phyloP scores from a whole-genome alignment of 92 coral and sea anemone genomes.

The Bergia puertoricense region DNA sequence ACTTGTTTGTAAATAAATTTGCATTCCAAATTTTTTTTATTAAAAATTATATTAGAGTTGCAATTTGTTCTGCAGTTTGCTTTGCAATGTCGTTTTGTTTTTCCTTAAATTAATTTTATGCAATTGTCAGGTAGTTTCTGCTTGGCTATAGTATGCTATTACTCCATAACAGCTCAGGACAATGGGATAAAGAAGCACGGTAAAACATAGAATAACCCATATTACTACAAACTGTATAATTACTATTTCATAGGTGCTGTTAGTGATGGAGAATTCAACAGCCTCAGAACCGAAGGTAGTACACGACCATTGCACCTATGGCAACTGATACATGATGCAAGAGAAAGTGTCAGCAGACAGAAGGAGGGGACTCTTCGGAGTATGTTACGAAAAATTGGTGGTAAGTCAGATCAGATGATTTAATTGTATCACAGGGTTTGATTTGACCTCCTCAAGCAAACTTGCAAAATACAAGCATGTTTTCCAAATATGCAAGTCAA shows the following conservation, averaged over 20 bases:
- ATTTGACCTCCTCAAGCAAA: too few relatives aligned
- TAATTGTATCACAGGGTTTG: background rate
- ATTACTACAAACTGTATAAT: background rate
- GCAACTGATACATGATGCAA: constrained; percentile 69
- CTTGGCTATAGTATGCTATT: too few relatives aligned
- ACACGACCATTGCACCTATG: constrained; percentile 65
- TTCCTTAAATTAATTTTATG: too few relatives aligned
- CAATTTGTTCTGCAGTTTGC: too few relatives aligned
- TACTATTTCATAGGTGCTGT: constrained; percentile 55
- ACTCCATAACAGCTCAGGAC: background rate
- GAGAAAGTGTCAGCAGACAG: constrained; percentile 64
- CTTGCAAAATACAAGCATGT: too few relatives aligned
- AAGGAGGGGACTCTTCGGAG: constrained; percentile 43
- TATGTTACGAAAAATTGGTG: constrained; percentile 55
- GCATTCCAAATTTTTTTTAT: background rate
- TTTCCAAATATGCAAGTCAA: too few relatives aligned
- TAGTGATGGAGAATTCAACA: constrained; percentile 74
- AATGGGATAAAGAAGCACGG: background rate
- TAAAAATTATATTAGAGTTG: background rate
- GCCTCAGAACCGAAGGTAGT: constrained; percentile 63
- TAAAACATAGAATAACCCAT: background rate
- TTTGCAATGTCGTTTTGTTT: too few relatives aligned
- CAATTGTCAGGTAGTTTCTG: too few relatives aligned
- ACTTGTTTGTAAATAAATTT: too few relatives aligned
- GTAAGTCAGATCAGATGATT: constrained; percentile 24